phyloP scores from a whole-genome alignment of 2,113 vertebrate genomes.

The Perca schrenkii region DNA sequence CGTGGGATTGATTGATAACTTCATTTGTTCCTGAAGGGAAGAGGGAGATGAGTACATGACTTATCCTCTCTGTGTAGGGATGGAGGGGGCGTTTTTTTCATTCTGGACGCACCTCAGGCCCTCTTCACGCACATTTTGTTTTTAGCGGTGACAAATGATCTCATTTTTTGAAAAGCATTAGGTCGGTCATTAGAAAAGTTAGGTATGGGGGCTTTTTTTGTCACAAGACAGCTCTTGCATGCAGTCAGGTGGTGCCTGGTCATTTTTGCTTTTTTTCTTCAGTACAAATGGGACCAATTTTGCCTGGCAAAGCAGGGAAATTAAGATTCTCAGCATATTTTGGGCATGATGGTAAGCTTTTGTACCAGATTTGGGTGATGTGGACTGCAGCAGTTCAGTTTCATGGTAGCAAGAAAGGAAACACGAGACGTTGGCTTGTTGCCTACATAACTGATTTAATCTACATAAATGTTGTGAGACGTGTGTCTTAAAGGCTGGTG shows the following conservation, averaged over 20 bases:
- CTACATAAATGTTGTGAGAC: slow-evolving; percentile 23
- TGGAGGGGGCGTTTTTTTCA: not conserved
- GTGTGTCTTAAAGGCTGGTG: slow-evolving; percentile 18
- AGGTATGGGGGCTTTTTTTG: slow-evolving; percentile 41
- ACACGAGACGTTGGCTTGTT: slow-evolving; percentile 13
- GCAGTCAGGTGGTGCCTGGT: slow-evolving; percentile 27
- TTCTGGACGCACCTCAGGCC: slow-evolving; percentile 50
- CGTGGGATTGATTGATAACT: slow-evolving; percentile 82
- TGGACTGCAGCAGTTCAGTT: slow-evolving; percentile 42
- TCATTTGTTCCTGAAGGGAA: slow-evolving; percentile 76
- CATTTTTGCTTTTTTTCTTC: slow-evolving; percentile 40
- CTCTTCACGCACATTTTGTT: slow-evolving; percentile 46
- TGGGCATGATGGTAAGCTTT: slow-evolving; percentile 29
- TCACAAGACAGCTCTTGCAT: slow-evolving; percentile 16
- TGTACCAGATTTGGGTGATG: slow-evolving; percentile 51
- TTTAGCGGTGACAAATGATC: slow-evolving; percentile 65
- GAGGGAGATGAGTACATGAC: slow-evolving; percentile 60
- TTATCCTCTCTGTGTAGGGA: slow-evolving; percentile 52
- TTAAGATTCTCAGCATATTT: slow-evolving; percentile 48
- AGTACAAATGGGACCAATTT: slow-evolving; percentile 40
- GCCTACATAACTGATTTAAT: slow-evolving; percentile 39
- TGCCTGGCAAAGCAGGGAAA: slow-evolving; percentile 46
- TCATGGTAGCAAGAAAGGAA: slow-evolving; percentile 60
- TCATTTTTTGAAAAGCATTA: slow-evolving; percentile 58
- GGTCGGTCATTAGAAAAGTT: slow-evolving; percentile 50